These are phyloP conservation scores for Paramormyrops hopkinsi DNA, from an alignment of 2,797 vertebrate genomes.

Conservation along the genomic window DNA sequence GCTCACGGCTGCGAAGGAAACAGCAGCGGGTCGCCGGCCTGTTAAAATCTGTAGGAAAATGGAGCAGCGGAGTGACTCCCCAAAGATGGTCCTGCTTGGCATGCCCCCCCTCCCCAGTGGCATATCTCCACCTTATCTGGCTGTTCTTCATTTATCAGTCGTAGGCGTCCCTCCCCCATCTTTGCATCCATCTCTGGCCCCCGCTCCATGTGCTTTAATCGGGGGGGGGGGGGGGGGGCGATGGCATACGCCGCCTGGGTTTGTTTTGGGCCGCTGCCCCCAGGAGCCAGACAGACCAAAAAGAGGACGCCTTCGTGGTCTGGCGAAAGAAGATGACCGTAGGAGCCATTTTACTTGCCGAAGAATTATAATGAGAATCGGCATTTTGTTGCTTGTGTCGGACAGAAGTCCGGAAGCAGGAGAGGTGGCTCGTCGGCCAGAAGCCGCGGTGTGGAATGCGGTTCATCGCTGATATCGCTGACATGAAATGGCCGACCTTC, in stretches of 20 bases:
- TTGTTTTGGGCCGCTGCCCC: constrained; percentile 16
- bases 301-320: background rate
- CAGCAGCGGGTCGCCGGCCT: background rate
- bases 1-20: background rate
- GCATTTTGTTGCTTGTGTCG: background rate
- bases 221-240: background rate
- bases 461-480: too few relatives aligned
- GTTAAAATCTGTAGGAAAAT: background rate
- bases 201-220: background rate
- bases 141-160: constrained; percentile 14
- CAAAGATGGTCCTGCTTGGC: background rate
- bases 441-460: background rate
- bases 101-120: background rate
- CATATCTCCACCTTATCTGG: background rate
- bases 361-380: background rate
- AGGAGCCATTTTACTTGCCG: background rate
- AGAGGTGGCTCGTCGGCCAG: background rate
- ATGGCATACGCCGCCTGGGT: background rate
- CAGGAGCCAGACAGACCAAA: background rate
- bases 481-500: background rate
- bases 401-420: background rate
- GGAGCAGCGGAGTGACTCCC: background rate
- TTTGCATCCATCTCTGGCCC: background rate
- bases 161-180: background rate
- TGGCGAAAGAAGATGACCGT: background rate